A percentile compares a stretch with the other conserved stretches of the same genome.
Evolutionary conservation across 2,888 invertebrate genomes (phyloP).

Genomic region (Athalia rosae): DNA sequence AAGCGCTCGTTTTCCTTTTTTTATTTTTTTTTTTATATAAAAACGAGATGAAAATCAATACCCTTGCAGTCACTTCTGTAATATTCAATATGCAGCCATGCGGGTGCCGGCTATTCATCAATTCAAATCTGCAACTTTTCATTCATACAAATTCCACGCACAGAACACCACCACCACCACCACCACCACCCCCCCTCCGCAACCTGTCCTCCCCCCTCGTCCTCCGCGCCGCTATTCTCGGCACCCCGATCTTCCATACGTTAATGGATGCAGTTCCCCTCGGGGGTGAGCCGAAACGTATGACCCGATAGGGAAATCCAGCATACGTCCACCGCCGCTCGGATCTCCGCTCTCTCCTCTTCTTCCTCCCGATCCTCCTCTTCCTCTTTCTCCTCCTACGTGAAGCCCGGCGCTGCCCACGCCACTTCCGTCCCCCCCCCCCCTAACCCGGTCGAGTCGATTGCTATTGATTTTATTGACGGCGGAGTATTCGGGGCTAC

Average conservation of each 20-base stretch:
- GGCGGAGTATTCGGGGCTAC: conserved; percentile 23
- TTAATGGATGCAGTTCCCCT: conserved; percentile 68
- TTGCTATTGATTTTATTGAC: conserved; percentile 43
- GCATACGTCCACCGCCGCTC: conserved; percentile 52
- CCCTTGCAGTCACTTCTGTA: conserved; percentile 57
- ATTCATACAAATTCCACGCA: conserved; percentile 65
- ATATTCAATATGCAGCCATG: conserved; percentile 63
- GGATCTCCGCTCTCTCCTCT: conserved; percentile 32
- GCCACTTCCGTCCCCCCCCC: conserved; percentile 14
- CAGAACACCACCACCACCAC: conserved; percentile 49
- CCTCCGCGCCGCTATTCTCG: background rate
- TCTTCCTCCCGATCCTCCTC: conserved; percentile 50
- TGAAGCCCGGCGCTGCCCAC: conserved; percentile 20
- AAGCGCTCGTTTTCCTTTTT: background rate
- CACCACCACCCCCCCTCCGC: conserved; percentile 44
- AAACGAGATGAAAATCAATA: conserved; percentile 35
- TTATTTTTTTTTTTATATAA: background rate
- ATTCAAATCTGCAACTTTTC: conserved; percentile 66
- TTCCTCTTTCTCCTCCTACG: conserved; percentile 45
- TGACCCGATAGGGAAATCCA: conserved; percentile 71
- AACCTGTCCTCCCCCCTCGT: conserved; percentile 17
- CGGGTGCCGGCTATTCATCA: conserved; percentile 68
- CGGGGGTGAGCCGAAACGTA: conserved; percentile 67
- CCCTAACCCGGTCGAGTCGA: conserved; percentile 41
- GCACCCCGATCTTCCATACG: conserved; percentile 54